A percentile compares a stretch with the other conserved stretches of the same genome.
Conservation (phyloP, 2,888 invertebrate species). For the Ophion ellenae region DNA sequence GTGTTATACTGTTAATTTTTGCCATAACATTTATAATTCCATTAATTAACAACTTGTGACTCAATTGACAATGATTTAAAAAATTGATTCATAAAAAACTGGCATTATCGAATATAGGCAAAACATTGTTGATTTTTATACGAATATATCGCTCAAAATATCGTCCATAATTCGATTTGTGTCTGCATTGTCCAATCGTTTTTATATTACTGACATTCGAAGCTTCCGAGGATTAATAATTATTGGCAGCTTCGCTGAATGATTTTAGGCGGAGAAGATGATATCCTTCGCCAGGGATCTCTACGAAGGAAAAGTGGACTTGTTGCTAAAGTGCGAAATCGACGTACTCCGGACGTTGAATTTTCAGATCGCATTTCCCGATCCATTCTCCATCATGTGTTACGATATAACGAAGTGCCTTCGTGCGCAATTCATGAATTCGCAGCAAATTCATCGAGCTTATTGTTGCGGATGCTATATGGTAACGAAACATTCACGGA, state of each 20-base stretch:
- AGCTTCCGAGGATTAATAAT: no score
- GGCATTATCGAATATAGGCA: no score
- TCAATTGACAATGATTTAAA: no score
- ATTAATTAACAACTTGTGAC: no score
- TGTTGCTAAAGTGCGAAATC: slow-evolving; percentile 70
- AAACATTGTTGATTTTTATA: no score
- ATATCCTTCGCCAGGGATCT: slow-evolving; percentile 68
- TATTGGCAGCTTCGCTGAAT: background rate
- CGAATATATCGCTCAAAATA: no score
- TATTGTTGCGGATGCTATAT: slow-evolving; percentile 74
- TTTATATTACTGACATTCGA: no score
- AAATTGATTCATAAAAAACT: no score
- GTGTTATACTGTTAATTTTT: no score
- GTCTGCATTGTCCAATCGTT: no score
- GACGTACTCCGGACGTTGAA: slow-evolving; percentile 71
- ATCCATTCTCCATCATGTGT: slow-evolving; percentile 72
- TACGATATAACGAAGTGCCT: slow-evolving; percentile 64
- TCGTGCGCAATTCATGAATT: slow-evolving; percentile 26
- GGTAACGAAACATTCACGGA: slow-evolving; percentile 65
- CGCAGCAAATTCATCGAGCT: slow-evolving; percentile 31
- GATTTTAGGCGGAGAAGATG: slow-evolving; percentile 70
- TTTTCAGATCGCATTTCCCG: slow-evolving; percentile 75
- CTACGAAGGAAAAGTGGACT: slow-evolving; percentile 58
- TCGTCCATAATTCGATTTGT: no score
- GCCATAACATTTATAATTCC: no score